These are phyloP conservation scores for Myanophis thanlyinensis DNA, from an alignment of 2,113 vertebrate species.

Conservation along the genomic window DNA sequence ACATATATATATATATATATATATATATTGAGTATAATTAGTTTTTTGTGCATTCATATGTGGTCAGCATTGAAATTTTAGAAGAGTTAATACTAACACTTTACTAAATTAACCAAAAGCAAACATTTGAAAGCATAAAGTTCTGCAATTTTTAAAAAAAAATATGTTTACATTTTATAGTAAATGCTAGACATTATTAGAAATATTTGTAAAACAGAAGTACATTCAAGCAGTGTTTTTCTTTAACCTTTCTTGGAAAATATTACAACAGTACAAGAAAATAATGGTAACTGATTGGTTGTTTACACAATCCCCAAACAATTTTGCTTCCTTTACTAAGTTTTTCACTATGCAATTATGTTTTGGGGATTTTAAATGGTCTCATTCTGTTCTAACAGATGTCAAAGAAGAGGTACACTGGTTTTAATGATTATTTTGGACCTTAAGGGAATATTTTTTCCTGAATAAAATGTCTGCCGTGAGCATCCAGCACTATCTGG, in stretches of 20 bases:
- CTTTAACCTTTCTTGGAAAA: slow-evolving; percentile 43
- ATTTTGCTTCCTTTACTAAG: slow-evolving; percentile 72
- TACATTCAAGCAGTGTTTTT: not conserved
- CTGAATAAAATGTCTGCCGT: slow-evolving; percentile 46
- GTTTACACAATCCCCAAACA: slow-evolving; percentile 65
- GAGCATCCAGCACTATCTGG: slow-evolving; percentile 40
- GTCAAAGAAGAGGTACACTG: slow-evolving; percentile 77
- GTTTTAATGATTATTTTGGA: slow-evolving; percentile 72
- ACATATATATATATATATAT: too few species aligned
- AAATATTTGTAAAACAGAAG: not conserved
- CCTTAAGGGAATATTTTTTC: slow-evolving; percentile 53
- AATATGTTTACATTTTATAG: not conserved
- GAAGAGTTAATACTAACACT: not conserved
- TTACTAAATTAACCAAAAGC: not conserved
- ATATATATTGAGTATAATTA: too few species aligned
- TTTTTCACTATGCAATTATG: slow-evolving; percentile 61
- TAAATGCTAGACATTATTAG: not conserved
- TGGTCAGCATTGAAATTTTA: not conserved
- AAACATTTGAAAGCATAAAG: not conserved
- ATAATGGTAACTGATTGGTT: slow-evolving; percentile 64
- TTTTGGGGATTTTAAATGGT: slow-evolving; percentile 71
- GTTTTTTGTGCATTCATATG: not conserved
- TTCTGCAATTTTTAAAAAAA: not conserved
- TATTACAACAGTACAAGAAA: slow-evolving; percentile 51
- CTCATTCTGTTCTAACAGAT: slow-evolving; percentile 75